A percentile compares a stretch with the other conserved stretches of the same genome.
Evolutionary conservation across 1,140 invertebrate species (phyloP).

Genomic region (Trypoxylus dichotomus): DNA sequence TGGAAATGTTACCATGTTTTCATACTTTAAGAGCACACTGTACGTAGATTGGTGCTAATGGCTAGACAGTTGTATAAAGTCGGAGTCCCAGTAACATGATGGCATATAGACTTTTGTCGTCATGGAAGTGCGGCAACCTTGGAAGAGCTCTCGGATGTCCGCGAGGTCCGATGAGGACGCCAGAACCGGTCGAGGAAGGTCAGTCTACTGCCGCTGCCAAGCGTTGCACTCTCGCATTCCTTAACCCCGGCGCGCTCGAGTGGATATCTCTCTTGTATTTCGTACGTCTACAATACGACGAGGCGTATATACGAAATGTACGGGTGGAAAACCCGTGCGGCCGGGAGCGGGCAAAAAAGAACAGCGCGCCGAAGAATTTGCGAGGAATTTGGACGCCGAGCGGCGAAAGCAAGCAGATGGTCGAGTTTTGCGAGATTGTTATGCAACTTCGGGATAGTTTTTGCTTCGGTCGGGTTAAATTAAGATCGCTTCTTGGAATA

Average conservation of each 20-base stretch:
- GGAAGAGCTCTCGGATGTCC: constrained; percentile 38
- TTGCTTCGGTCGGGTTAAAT: not conserved
- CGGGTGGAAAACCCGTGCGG: not conserved
- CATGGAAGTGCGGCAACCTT: constrained; percentile 35
- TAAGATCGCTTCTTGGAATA: not conserved
- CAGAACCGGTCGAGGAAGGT: constrained; percentile 43
- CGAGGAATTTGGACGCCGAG: constrained; percentile 20
- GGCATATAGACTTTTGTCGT: constrained; percentile 11
- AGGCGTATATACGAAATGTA: not conserved
- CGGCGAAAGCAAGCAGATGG: not conserved
- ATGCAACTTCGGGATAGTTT: constrained; percentile 2
- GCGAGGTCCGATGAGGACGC: constrained; percentile 31
- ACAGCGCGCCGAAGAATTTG: not conserved
- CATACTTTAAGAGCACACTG: too few species aligned
- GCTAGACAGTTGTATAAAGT: too few species aligned
- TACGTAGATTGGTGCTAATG: too few species aligned
- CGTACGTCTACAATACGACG: not conserved
- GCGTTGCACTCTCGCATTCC: constrained; percentile 34
- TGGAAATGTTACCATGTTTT: too few species aligned
- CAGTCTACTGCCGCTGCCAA: constrained; percentile 35
- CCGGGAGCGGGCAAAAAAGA: not conserved
- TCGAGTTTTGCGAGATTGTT: not conserved
- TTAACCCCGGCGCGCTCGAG: constrained; percentile 5
- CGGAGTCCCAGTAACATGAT: too few species aligned
- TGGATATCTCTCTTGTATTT: not conserved